phyloP scores from a whole-genome alignment of 2,888 invertebrate species.

The Polyommatus icarus region DNA sequence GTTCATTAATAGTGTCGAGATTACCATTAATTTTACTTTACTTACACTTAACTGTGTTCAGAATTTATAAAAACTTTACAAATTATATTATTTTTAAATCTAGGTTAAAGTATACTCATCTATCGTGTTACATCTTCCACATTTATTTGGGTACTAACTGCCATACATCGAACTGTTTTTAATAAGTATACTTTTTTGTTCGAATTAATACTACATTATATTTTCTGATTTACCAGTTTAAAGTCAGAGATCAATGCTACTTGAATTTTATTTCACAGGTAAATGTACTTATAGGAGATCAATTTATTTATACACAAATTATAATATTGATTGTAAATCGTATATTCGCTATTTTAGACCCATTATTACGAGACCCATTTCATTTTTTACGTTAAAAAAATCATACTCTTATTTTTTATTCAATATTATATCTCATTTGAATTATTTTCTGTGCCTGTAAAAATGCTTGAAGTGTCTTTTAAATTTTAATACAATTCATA shows the following conservation, averaged over 20 bases:
- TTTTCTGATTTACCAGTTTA: no score
- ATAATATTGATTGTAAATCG: not conserved
- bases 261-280: not conserved
- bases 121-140: not conserved
- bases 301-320: not conserved
- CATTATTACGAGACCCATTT: not conserved
- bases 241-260: not conserved
- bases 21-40: not conserved
- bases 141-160: not conserved
- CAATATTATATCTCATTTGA: not conserved
- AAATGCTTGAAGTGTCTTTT: not conserved
- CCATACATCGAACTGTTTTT: not conserved
- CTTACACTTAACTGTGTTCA: not conserved
- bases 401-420: not conserved
- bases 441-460: not conserved
- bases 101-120: not conserved
- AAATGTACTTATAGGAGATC: not conserved
- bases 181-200: not conserved
- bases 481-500: not conserved
- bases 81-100: conserved; percentile 7
- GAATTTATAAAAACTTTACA: not conserved
- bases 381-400: not conserved
- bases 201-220: not conserved
- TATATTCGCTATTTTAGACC: no score
- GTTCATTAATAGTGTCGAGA: not conserved